Conservation (phyloP, 2,113 vertebrate genomes). For the Mormoops blainvillei region DNA sequence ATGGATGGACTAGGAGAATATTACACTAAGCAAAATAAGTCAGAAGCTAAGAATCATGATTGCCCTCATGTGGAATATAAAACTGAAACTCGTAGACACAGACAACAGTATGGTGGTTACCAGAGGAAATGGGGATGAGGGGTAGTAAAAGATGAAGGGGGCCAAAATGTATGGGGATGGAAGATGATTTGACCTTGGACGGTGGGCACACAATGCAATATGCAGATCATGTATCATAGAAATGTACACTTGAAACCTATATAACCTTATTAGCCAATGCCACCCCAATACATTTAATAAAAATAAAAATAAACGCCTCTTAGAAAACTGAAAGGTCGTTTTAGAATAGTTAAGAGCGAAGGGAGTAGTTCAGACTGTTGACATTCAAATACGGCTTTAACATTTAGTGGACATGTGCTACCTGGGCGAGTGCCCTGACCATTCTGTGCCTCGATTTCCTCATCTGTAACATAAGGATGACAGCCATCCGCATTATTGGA, state of each 20-base stretch:
- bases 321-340: neutral
- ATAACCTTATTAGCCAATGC: neutral
- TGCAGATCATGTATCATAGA: neutral
- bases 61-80: neutral
- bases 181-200: neutral
- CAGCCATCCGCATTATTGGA: neutral
- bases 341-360: neutral
- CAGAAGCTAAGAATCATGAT: neutral
- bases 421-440: neutral
- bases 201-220: neutral
- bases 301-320: neutral
- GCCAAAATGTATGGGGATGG: neutral
- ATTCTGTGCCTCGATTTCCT: neutral
- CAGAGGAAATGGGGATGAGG: neutral
- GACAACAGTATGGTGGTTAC: neutral
- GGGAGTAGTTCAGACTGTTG: neutral
- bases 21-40: neutral
- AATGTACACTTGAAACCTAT: neutral
- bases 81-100: neutral
- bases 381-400: neutral
- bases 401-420: neutral
- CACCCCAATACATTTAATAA: neutral
- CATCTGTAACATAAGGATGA: neutral
- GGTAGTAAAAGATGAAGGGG: neutral
- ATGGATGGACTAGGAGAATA: neutral